These are phyloP conservation scores for Paracentrotus lividus DNA, from an alignment of 53 echinoderm and acorn worm genomes.

Conservation along the genomic window DNA sequence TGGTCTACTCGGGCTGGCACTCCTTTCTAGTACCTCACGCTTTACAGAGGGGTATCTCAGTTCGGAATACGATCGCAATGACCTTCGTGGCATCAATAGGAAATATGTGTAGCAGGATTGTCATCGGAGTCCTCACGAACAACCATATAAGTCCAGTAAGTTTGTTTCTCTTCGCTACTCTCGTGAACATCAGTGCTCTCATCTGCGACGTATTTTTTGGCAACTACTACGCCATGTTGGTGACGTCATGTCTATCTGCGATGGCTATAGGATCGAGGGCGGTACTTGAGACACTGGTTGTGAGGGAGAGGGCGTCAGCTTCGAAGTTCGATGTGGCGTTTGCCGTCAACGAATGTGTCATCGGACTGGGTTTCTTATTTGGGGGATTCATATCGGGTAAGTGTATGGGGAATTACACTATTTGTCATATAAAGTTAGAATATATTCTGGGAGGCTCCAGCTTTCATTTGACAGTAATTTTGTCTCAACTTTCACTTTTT, in stretches of 20 bases:
- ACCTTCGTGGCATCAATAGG: not conserved
- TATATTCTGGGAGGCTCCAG: too few species aligned
- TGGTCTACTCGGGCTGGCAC: not conserved
- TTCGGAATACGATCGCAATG: not conserved
- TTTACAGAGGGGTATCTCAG: constrained; percentile 13
- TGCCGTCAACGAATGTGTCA: not conserved
- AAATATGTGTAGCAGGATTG: not conserved
- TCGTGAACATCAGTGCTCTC: not conserved
- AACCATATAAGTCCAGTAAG: not conserved
- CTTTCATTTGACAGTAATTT: too few species aligned
- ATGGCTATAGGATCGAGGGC: not conserved
- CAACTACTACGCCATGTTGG: constrained; percentile 24
- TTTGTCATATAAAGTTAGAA: too few species aligned
- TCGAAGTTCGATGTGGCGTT: not conserved
- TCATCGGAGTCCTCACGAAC: not conserved
- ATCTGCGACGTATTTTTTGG: not conserved
- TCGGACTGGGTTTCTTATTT: not conserved
- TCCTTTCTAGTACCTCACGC: constrained; percentile 3
- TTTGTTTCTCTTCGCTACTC: not conserved
- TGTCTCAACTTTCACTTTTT: too few species aligned
- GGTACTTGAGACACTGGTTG: not conserved
- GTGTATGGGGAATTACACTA: too few species aligned
- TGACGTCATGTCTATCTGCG: constrained; percentile 5
- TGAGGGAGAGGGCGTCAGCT: constrained; percentile 8
- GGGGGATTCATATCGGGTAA: constrained; percentile 16